Evolutionary conservation across 1,140 invertebrate genomes (phyloP).

Genomic region (Probaryconus sp.): DNA sequence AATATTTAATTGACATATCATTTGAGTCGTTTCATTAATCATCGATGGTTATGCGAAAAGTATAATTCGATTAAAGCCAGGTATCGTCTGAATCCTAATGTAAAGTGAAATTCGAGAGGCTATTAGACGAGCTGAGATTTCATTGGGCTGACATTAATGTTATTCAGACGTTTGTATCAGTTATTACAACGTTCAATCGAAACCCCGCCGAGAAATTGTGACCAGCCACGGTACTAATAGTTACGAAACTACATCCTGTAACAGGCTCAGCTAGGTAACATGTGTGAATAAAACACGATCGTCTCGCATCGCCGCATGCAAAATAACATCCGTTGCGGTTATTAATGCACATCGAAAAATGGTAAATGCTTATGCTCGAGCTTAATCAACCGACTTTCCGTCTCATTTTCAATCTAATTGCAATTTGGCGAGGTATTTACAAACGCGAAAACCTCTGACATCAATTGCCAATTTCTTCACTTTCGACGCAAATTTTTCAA

Average conservation of each 20-base stretch:
- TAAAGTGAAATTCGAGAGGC: slow-evolving; percentile 41
- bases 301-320: slow-evolving; percentile 55
- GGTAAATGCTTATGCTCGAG: slow-evolving; percentile 36
- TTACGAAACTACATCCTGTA: slow-evolving; percentile 60
- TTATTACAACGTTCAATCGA: slow-evolving; percentile 40
- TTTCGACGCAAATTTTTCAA: too few relatives aligned
- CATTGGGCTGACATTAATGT: slow-evolving; percentile 26
- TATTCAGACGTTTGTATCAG: slow-evolving; percentile 46
- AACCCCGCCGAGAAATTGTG: slow-evolving; percentile 39
- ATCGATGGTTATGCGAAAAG: slow-evolving; percentile 7
- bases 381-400: slow-evolving; percentile 38
- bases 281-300: slow-evolving; percentile 51
- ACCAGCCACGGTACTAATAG: slow-evolving; percentile 50
- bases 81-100: slow-evolving; percentile 10
- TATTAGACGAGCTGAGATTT: slow-evolving; percentile 23
- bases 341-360: slow-evolving; percentile 57
- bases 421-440: too few relatives aligned
- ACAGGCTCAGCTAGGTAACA: slow-evolving; percentile 51
- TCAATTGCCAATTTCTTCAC: too few relatives aligned
- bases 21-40: slow-evolving; percentile 22
- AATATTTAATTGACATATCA: slow-evolving; percentile 36
- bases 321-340: slow-evolving; percentile 57
- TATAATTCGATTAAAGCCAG: slow-evolving; percentile 6
- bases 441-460: too few relatives aligned
- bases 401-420: slow-evolving; percentile 5